Evolutionary conservation across 1,140 invertebrate genomes (phyloP), one percentile per base, ranked within the genome.

Genomic region (Drosophila kanapiae): DNA sequence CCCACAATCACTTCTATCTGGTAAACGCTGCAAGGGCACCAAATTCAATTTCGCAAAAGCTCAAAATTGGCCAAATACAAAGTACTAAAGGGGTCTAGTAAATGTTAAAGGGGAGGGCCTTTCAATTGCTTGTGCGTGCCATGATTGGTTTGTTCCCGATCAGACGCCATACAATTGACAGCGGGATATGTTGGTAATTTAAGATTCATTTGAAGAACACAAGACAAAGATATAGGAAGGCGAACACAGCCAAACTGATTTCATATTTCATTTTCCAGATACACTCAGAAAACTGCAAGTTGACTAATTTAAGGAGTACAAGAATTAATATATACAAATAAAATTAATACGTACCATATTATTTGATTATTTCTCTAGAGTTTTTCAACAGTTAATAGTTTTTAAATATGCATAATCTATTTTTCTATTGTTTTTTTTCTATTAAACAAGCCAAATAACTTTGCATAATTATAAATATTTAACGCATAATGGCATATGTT

Each of bases 131-230:
- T 72, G 69, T 72, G 67, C 69, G 69, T 59, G 69, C 67, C 69
- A 31, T 51, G 67, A 71, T 60, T 40, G 69, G 53, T 31, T 72
- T 42, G 45, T 43, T 42, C 14, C 53, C 53, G 45, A 49, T 72
- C 69, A 57, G 29, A 57, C 16, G 16, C 42, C 57, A 40, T 37
- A 76, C 75, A 77, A 77, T 68, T 77, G 75, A 77, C 75, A 77
- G 75, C 56, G 54, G 74, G 62, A 79, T 60, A 61, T 79, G 68
- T 65, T 58, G 56, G 68, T 79, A 79, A 79, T 78, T 79, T 71
- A 72, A 79, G 77, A 79, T 56, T 71, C 75, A 72, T 79, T 71
- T 63, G 58, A 18, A 56, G 40, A 49, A 40, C 42, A 42, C 38
- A 75, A 43, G 48, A 45, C 27, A 62, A 62, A 54, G 42, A 23